Conservation (phyloP, 2,113 vertebrate species). For the Protomyctophum bolini region DNA sequence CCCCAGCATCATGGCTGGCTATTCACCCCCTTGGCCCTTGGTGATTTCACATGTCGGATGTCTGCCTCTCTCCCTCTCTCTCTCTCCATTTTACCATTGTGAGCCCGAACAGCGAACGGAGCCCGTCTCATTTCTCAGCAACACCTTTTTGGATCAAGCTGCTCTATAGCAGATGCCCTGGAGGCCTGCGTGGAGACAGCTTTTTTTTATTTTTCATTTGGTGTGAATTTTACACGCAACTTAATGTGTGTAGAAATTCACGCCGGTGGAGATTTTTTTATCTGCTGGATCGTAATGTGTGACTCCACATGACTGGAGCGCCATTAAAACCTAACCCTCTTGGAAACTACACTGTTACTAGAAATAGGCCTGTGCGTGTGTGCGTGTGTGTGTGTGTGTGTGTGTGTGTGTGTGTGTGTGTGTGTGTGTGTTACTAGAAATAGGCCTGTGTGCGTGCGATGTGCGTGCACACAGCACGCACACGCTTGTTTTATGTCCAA, state of each 20-base stretch:
- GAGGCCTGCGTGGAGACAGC: neutral
- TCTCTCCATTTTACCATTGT: conserved; percentile 45
- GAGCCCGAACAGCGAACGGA: too few species aligned
- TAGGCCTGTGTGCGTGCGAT: conserved; percentile 18
- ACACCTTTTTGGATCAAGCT: conserved; percentile 24
- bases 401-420: conserved; percentile 18
- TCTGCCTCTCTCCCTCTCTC: conserved; percentile 16
- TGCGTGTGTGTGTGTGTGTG: neutral
- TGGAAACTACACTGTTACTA: conserved; percentile 52
- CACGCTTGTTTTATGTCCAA: conserved; percentile 1
- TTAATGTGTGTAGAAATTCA: conserved; percentile 47
- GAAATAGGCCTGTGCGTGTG: conserved; percentile 44
- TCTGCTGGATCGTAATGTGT: conserved; percentile 42
- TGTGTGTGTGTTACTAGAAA: neutral
- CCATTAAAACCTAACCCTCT: conserved; percentile 50
- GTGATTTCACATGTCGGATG: conserved; percentile 57
- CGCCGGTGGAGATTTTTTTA: conserved; percentile 33
- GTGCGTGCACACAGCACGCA: conserved; percentile 3
- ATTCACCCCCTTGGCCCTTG: conserved; percentile 39
- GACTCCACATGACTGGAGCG: conserved; percentile 49
- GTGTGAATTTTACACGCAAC: conserved; percentile 54
- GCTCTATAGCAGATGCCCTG: neutral
- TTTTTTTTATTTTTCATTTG: conserved; percentile 60
- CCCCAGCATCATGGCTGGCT: conserved; percentile 44
- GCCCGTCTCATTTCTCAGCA: conserved; percentile 41